Conservation (phyloP, 1,140 invertebrate species). For the Calliphora vicina region DNA sequence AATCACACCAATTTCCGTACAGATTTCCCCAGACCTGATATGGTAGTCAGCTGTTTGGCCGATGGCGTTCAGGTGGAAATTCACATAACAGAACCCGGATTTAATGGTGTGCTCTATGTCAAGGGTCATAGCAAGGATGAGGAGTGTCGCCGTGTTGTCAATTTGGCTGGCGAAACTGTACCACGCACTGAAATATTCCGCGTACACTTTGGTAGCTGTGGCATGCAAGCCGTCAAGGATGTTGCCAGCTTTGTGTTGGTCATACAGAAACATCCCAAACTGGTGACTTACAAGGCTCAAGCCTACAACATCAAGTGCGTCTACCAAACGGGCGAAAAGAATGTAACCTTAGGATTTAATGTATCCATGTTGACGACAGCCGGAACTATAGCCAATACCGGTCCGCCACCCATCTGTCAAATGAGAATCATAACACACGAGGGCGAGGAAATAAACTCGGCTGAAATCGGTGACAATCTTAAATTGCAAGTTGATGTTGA, state of each 20-base stretch:
- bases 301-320: conserved; percentile 95
- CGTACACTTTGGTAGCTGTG: conserved; percentile 90
- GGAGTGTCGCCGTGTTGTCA: conserved; percentile 82
- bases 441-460: conserved; percentile 87
- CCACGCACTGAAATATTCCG: conserved; percentile 84
- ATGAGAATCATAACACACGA: conserved; percentile 90
- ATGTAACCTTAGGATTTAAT: conserved; percentile 91
- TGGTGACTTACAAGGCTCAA: conserved; percentile 93
- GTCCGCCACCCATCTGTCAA: conserved; percentile 89
- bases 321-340: conserved; percentile 92
- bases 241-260: conserved; percentile 91
- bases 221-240: conserved; percentile 89
- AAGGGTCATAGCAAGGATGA: conserved; percentile 94
- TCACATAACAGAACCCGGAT: conserved; percentile 78
- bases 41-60: conserved; percentile 87
- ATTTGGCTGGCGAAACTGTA: conserved; percentile 72
- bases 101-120: conserved; percentile 91
- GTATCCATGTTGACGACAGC: conserved; percentile 95
- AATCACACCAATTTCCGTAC: conserved; percentile 70
- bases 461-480: conserved; percentile 91
- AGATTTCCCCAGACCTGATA: conserved; percentile 85
- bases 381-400: conserved; percentile 93
- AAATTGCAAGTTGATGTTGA: conserved; percentile 93
- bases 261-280: conserved; percentile 93
- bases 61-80: conserved; percentile 91